These are phyloP conservation scores for Mobula hypostoma DNA, from an alignment of 2,113 vertebrate genomes.

Conservation along the genomic window DNA sequence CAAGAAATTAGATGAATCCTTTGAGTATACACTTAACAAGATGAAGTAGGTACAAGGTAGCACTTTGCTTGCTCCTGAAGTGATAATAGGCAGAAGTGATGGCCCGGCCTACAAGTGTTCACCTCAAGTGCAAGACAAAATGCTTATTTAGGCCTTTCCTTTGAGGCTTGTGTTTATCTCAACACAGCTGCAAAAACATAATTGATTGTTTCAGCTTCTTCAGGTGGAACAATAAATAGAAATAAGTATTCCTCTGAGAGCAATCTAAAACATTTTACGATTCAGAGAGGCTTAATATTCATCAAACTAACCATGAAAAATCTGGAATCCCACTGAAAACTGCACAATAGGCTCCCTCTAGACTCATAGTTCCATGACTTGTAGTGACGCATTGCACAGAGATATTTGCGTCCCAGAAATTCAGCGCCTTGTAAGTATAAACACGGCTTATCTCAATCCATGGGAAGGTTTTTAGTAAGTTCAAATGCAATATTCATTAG, in stretches of 20 bases:
- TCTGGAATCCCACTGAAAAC: constrained; percentile 10
- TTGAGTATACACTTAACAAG: background rate
- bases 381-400: background rate
- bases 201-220: constrained; percentile 7
- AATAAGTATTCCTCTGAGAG: background rate
- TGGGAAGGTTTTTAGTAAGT: background rate
- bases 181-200: background rate
- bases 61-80: background rate
- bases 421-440: background rate
- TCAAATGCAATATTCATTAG: background rate
- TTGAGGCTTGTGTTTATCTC: background rate
- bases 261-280: background rate
- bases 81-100: background rate
- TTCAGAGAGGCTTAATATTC: background rate
- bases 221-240: constrained; percentile 25
- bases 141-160: background rate
- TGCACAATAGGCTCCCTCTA: background rate
- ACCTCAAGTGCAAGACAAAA: background rate
- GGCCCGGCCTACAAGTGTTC: background rate
- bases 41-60: background rate
- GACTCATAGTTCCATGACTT: background rate
- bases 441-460: background rate
- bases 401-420: background rate
- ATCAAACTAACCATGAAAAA: background rate
- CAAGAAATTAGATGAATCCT: too few species aligned